Conservation (phyloP, 2,113 vertebrate genomes). For the Actinemys pallida region DNA sequence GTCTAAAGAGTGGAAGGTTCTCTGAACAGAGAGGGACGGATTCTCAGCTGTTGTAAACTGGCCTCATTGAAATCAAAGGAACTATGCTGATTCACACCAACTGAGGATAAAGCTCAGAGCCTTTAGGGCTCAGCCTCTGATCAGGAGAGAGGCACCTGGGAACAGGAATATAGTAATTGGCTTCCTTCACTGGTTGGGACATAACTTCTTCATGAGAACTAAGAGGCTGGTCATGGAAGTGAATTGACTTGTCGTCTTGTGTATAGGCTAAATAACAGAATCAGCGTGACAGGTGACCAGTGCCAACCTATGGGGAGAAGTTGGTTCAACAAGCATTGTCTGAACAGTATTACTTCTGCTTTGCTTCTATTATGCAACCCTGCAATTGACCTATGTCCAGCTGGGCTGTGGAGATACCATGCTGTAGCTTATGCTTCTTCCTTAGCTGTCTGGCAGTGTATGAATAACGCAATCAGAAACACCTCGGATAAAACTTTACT, state of each 20-base stretch:
- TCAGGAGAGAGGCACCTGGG: not conserved
- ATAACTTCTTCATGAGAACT: no score
- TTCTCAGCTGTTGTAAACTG: not conserved
- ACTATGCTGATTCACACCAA: not conserved
- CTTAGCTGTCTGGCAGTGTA: not conserved
- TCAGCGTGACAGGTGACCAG: not conserved
- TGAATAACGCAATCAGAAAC: not conserved
- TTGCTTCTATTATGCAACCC: not conserved
- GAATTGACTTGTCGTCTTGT: not conserved
- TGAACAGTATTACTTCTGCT: not conserved
- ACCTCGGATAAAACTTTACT: not conserved
- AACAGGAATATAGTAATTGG: not conserved
- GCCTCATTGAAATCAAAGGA: not conserved
- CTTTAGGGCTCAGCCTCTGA: not conserved
- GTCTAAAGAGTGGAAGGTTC: not conserved
- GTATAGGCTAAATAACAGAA: not conserved
- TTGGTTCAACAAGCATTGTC: not conserved
- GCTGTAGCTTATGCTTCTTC: not conserved
- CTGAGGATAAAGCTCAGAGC: not conserved
- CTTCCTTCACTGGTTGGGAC: not conserved
- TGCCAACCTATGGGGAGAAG: not conserved
- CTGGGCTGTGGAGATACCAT: not conserved
- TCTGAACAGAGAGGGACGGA: not conserved
- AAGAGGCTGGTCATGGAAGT: not conserved
- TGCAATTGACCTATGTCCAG: not conserved